Evolutionary conservation across 2,797 vertebrate species (phyloP), one percentile per base, ranked within the genome.

Genomic region (Pseudopleuronectes americanus): DNA sequence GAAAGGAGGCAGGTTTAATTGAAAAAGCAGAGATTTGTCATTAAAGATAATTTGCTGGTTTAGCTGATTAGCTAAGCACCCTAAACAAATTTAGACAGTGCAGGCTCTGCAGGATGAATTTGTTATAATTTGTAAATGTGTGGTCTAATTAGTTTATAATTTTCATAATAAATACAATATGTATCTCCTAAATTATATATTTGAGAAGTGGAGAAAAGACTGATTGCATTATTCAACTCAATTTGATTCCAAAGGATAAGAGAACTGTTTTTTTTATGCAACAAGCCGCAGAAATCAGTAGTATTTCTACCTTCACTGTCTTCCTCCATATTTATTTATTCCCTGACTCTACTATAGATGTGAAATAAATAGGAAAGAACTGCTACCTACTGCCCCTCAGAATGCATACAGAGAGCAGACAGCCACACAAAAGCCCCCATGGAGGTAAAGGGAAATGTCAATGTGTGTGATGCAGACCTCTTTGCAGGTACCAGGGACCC

Each of bases 401-500:
- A 45, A 45, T 45, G 17, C 19, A 45, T 45, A 19, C 43, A 45
- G 17, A 45, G 43, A 17, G 43, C 7, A 19, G 43, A 16, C 43
- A 19, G 38, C 38, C 14, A 12, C 38, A 16, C 38, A 41, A 41
- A 13, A 41, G 43, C 5, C 6, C 36, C 36, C 36, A 13, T 12
- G 36, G 36, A 38, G 36, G 23, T 43, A 23, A 2, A 21, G 38
- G 6, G 17, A 67, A 48, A 22, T 6, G 17, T 26, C 10, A 61
- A 52, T 59, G 41, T 28, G 22, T 74, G 41, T 23, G 63, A 65
- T 60, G 13, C 86, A 43, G 61, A 90, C 91, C 92, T 96, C 95
- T 83, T 96, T 96, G 88, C 95, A 96, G 80, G 95, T 96, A 19
- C 95, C 95, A 0, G 95, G 93, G 28, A 96, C 94, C 10, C 95